Evolutionary conservation across 2,888 invertebrate genomes (phyloP).

Genomic region (Hoplodrina ambigua): DNA sequence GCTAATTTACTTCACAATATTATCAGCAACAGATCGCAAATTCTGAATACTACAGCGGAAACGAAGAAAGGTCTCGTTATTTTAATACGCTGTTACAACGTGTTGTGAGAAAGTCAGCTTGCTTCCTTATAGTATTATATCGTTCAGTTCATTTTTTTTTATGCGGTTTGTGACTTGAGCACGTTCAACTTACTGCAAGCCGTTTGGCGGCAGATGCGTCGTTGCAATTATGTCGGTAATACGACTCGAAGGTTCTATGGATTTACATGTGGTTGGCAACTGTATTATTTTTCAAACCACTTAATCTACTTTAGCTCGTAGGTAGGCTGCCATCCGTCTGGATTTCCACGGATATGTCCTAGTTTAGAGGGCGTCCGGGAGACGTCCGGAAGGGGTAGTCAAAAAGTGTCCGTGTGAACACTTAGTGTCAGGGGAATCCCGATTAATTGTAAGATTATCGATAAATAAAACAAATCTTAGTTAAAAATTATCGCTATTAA

Average conservation of each 20-base stretch:
- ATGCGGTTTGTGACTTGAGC: conserved; percentile 9
- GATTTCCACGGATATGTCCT: too few relatives aligned
- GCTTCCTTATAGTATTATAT: conserved; percentile 41
- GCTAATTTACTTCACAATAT: conserved; percentile 21
- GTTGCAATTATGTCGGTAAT: conserved; percentile 26
- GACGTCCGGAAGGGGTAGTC: too few relatives aligned
- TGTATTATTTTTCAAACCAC: background rate
- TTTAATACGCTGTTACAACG: conserved; percentile 18
- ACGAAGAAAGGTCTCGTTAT: conserved; percentile 30
- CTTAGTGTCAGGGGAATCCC: too few relatives aligned
- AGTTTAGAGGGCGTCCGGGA: too few relatives aligned
- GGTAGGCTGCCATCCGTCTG: too few relatives aligned
- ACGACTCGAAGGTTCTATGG: conserved; percentile 27
- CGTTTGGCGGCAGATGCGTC: conserved; percentile 47
- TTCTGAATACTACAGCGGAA: conserved; percentile 37
- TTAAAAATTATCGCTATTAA: too few relatives aligned
- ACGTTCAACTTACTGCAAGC: conserved; percentile 28
- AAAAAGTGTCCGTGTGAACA: too few relatives aligned
- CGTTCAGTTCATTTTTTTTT: conserved; percentile 33
- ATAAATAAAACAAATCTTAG: too few relatives aligned
- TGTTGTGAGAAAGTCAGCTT: conserved; percentile 45
- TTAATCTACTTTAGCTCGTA: background rate
- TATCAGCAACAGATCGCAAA: conserved; percentile 36
- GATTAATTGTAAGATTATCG: too few relatives aligned
- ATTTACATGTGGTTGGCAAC: conserved; percentile 6